Conservation (phyloP, 2,797 vertebrate genomes). For the Enteromius treurensis region DNA sequence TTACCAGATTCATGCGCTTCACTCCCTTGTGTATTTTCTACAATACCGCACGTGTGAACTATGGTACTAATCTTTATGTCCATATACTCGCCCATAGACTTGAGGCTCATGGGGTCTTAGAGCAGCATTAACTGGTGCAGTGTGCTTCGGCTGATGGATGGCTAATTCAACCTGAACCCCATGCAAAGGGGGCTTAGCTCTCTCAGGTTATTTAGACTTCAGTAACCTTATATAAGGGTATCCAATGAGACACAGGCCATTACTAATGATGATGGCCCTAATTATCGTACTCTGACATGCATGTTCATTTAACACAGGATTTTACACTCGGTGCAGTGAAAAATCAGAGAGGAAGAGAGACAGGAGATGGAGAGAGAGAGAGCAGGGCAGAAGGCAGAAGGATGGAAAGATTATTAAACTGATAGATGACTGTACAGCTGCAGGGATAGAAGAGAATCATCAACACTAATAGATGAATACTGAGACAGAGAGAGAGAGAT, state of each 20-base stretch:
- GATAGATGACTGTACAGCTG: conserved; percentile 80
- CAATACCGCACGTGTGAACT: conserved; percentile 34
- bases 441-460: conserved; percentile 78
- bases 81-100: conserved; percentile 46
- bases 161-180: conserved; percentile 55
- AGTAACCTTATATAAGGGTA: conserved; percentile 70
- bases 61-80: conserved; percentile 60
- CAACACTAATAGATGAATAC: conserved; percentile 81
- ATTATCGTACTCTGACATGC: conserved; percentile 72
- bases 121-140: conserved; percentile 63
- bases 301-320: conserved; percentile 72
- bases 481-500: conserved; percentile 56
- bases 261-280: conserved; percentile 73
- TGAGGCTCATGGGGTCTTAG: conserved; percentile 44
- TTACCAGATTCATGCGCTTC: neutral
- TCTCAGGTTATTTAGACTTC: conserved; percentile 67
- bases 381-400: conserved; percentile 27
- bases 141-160: conserved; percentile 67
- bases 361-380: conserved; percentile 42
- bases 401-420: conserved; percentile 76
- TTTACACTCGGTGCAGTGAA: conserved; percentile 63
- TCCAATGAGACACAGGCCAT: conserved; percentile 62
- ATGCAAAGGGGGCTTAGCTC: conserved; percentile 23
- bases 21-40: neutral
- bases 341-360: conserved; percentile 38